A percentile compares a stretch with the other conserved stretches of the same genome.
phyloP scores from a whole-genome alignment of 64 coral and sea anemone species.

The Acropora tenuis region DNA sequence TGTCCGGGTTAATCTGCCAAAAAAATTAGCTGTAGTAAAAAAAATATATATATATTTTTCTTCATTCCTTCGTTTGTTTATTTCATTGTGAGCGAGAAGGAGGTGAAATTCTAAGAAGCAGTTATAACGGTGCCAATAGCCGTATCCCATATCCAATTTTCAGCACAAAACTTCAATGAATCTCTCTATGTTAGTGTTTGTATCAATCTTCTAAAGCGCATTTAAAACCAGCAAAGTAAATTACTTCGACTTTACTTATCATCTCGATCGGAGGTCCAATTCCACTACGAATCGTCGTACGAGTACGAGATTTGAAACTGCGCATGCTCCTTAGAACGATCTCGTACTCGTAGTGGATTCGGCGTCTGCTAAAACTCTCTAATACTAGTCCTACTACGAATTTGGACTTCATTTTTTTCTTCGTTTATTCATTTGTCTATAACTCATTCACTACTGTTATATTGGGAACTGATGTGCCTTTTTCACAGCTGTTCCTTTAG shows the following conservation, averaged over 20 bases:
- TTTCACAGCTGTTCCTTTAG: no score
- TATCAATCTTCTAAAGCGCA: neutral
- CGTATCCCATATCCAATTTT: neutral
- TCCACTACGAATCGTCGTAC: neutral
- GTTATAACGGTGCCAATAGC: neutral
- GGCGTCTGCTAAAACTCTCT: neutral
- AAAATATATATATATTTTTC: no score
- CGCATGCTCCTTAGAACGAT: neutral
- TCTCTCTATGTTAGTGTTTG: neutral
- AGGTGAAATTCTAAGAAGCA: neutral
- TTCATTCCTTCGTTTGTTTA: neutral
- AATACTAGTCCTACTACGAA: neutral
- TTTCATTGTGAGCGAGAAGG: neutral
- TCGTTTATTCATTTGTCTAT: no score
- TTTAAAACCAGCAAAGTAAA: neutral
- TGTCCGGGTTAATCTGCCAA: neutral
- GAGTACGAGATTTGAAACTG: neutral
- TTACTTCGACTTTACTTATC: neutral
- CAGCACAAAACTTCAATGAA: neutral
- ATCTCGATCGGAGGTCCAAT: neutral
- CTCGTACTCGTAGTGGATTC: neutral
- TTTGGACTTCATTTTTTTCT: no score
- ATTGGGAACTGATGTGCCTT: no score
- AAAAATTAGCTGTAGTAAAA: neutral
- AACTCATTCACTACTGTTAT: no score